These are phyloP conservation scores for Anthonomus grandis DNA, from an alignment of 1,140 invertebrate species.

Conservation along the genomic window DNA sequence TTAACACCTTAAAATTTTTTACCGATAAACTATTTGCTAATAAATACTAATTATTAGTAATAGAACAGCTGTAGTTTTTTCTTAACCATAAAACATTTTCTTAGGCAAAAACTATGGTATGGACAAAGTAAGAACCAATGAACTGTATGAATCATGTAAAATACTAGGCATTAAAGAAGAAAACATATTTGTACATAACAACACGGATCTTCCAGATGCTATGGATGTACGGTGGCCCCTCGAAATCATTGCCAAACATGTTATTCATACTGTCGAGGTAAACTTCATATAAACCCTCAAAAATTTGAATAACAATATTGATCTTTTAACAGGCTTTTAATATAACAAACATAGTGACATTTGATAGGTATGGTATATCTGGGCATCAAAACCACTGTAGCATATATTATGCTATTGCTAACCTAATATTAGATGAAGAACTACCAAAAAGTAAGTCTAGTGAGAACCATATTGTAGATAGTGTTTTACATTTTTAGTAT, in stretches of 20 bases:
- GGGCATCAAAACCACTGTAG: constrained; percentile 86
- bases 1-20: too few relatives aligned
- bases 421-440: constrained; percentile 69
- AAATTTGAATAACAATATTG: not conserved
- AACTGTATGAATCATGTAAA: constrained; percentile 75
- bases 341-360: constrained; percentile 85
- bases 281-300: not conserved
- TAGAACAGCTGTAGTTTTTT: too few relatives aligned
- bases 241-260: constrained; percentile 65
- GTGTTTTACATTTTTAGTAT: constrained; percentile 21
- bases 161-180: constrained; percentile 72
- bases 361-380: constrained; percentile 87
- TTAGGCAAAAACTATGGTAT: constrained; percentile 71
- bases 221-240: constrained; percentile 71
- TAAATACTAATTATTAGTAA: too few relatives aligned
- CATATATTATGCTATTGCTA: constrained; percentile 73
- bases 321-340: constrained; percentile 54
- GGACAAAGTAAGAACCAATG: constrained; percentile 65
- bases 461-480: not conserved
- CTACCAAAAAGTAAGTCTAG: constrained; percentile 62
- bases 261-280: constrained; percentile 67
- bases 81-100: too few relatives aligned
- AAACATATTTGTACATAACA: constrained; percentile 70
- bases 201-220: constrained; percentile 71
- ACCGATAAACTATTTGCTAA: too few relatives aligned